A percentile compares a stretch with the other conserved stretches of the same genome.
phyloP scores from a whole-genome alignment of 2,113 vertebrate genomes.

The Ophthalmolycus amberensis region DNA sequence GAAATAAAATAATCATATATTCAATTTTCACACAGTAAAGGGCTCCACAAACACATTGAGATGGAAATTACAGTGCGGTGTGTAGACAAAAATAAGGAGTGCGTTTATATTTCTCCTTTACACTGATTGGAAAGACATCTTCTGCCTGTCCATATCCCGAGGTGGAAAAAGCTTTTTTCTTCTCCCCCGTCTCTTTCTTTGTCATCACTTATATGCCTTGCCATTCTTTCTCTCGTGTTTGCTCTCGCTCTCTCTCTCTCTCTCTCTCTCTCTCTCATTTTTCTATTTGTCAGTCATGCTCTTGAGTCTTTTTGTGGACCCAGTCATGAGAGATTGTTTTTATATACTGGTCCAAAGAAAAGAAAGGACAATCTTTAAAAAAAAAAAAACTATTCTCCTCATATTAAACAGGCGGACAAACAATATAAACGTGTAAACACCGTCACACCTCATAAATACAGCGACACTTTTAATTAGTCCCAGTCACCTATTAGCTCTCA shows the following conservation, averaged over 20 bases:
- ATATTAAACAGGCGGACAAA: conserved; percentile 12
- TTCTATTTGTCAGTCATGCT: conserved; percentile 10
- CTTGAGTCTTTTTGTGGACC: conserved; percentile 3
- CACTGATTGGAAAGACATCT: conserved; percentile 47
- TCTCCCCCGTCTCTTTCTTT: conserved; percentile 44
- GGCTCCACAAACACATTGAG: conserved; percentile 41
- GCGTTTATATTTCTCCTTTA: conserved; percentile 49
- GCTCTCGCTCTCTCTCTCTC: neutral
- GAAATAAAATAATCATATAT: neutral
- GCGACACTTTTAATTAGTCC: neutral
- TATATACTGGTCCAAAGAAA: conserved; percentile 3
- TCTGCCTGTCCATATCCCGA: conserved; percentile 54
- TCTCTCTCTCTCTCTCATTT: conserved; percentile 9
- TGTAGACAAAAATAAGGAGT: conserved; percentile 40
- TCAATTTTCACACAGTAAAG: conserved; percentile 32
- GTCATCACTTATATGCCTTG: conserved; percentile 45
- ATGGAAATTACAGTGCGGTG: conserved; percentile 48
- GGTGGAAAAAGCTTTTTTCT: conserved; percentile 44
- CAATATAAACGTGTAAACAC: neutral
- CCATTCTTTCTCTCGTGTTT: conserved; percentile 21
- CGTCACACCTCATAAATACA: conserved; percentile 15
- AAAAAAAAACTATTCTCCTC: conserved; percentile 6
- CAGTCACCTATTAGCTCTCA: conserved; percentile 1
- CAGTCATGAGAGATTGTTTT: conserved; percentile 21
- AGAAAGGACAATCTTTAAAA: conserved; percentile 1